phyloP scores from a whole-genome alignment of 2,888 invertebrate genomes.

The Drosophila cracens region DNA sequence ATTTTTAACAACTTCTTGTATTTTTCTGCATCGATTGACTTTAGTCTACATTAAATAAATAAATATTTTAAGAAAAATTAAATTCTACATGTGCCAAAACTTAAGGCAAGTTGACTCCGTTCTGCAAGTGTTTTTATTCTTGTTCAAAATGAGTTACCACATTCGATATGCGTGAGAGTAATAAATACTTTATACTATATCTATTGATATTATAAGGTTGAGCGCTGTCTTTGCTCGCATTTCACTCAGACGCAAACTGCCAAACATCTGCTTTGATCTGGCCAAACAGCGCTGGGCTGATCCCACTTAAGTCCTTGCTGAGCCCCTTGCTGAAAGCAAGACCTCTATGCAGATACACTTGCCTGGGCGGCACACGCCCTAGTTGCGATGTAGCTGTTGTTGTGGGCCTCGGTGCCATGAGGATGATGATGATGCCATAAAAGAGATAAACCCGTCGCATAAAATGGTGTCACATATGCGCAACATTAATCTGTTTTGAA shows the following conservation, averaged over 20 bases:
- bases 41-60: not conserved
- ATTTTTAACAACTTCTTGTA: not conserved
- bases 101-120: not conserved
- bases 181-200: not conserved
- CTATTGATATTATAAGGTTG: not conserved
- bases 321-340: slow-evolving; percentile 39
- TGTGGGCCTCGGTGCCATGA: not conserved
- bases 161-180: not conserved
- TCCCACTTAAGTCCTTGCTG: slow-evolving; percentile 62
- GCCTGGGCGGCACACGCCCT: slow-evolving; percentile 21
- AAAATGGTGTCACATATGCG: slow-evolving; percentile 82
- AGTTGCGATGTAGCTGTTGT: not conserved
- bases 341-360: slow-evolving; percentile 28
- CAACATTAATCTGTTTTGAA: slow-evolving; percentile 83
- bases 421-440: slow-evolving; percentile 80
- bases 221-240: not conserved
- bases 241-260: slow-evolving; percentile 33
- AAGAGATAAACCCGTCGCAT: slow-evolving; percentile 81
- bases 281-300: slow-evolving; percentile 44
- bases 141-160: not conserved
- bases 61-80: not conserved
- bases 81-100: not conserved
- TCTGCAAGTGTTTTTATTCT: not conserved
- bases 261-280: slow-evolving; percentile 62
- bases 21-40: no score